Conservation (phyloP, 2,113 vertebrate species). For the Dipodomys stephensi region DNA sequence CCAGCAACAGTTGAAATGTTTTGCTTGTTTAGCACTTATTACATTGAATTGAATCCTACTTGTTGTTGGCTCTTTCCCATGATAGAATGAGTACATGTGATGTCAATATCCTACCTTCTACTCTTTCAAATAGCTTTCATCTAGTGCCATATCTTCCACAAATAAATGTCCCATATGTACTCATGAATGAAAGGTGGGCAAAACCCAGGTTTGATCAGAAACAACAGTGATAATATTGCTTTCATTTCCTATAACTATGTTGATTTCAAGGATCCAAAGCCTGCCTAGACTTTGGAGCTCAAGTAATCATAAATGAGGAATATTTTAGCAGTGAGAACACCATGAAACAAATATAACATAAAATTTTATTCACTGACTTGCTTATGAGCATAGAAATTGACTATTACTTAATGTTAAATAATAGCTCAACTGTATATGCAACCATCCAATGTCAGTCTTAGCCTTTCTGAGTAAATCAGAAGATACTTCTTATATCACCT, state of each 20-base stretch:
- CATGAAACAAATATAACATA: neutral
- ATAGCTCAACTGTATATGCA: neutral
- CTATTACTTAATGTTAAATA: neutral
- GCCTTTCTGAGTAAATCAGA: neutral
- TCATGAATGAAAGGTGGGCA: neutral
- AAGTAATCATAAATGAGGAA: neutral
- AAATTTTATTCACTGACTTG: neutral
- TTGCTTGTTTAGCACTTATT: neutral
- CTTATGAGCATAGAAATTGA: neutral
- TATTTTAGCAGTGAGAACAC: neutral
- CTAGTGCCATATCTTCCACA: neutral
- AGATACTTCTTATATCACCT: neutral
- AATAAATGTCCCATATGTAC: neutral
- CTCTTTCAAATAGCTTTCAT: neutral
- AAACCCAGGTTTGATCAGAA: neutral
- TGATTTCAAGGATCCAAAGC: neutral
- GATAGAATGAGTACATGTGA: fast-evolving
- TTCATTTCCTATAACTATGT: neutral
- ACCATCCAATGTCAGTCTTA: neutral
- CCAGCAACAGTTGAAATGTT: neutral
- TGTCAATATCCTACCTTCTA: neutral
- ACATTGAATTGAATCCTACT: fast-evolving
- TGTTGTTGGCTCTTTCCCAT: neutral
- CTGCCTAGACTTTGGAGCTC: neutral
- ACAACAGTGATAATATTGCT: neutral